These are phyloP conservation scores for Drosophila setosimentum DNA, from an alignment of 2,888 invertebrate genomes.

Conservation along the genomic window DNA sequence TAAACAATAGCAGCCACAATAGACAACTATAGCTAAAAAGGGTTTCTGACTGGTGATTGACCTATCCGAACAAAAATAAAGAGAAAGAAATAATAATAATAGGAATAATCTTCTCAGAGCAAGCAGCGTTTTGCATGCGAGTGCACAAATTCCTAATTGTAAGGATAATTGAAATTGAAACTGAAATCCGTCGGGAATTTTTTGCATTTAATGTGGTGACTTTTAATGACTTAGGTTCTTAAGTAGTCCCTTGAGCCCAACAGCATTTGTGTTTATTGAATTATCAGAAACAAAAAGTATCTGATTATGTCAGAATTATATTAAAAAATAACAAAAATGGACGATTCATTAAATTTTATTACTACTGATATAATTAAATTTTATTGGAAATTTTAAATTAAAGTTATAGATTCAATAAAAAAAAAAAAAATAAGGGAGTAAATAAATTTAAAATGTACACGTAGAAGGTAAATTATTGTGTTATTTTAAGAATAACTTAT, in stretches of 20 bases:
- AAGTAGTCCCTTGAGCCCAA: not conserved
- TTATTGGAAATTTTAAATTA: not conserved
- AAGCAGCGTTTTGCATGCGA: slow-evolving; percentile 52
- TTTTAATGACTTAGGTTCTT: not conserved
- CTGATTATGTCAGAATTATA: not conserved
- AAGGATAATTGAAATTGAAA: slow-evolving; percentile 41
- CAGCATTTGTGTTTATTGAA: not conserved
- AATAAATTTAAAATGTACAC: not conserved
- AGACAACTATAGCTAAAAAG: slow-evolving; percentile 43
- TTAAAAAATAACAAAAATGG: not conserved
- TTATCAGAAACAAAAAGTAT: not conserved
- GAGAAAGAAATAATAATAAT: not conserved
- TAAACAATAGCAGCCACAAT: slow-evolving; percentile 22
- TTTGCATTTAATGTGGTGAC: slow-evolving; percentile 6
- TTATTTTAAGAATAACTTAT: not conserved
- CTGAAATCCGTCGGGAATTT: slow-evolving; percentile 12
- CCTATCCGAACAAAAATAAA: slow-evolving; percentile 35
- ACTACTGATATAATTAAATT: not conserved
- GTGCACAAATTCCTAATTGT: slow-evolving; percentile 24
- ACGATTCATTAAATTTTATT: not conserved
- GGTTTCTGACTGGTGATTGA: slow-evolving; percentile 66
- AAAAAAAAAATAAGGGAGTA: not conserved
- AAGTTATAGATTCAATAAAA: not conserved
- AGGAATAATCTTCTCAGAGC: slow-evolving; percentile 24
- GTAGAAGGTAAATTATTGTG: not conserved